These are phyloP conservation scores for Crossaster papposus DNA, from an alignment of 53 echinoderm and acorn worm species.

Conservation along the genomic window DNA sequence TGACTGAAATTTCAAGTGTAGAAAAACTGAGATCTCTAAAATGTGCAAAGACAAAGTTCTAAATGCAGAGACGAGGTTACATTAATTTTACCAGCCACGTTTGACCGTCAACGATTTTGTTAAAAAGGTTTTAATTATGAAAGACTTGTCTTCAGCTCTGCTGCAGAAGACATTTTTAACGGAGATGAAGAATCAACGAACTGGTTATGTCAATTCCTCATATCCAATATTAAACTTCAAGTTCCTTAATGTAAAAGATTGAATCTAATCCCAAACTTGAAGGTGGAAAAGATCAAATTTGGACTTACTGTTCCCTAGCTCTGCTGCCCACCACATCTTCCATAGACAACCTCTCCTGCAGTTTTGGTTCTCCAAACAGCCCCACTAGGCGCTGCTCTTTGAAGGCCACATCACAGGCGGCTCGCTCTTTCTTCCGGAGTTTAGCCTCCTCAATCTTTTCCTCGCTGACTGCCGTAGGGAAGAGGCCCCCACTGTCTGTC, in stretches of 20 bases:
- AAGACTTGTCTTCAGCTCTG: too few relatives aligned
- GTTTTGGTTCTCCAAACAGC: constrained; percentile 70
- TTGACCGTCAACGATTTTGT: too few relatives aligned
- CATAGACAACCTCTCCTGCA: constrained; percentile 66
- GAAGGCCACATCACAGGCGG: constrained; percentile 26
- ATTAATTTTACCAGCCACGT: too few relatives aligned
- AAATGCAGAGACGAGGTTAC: too few relatives aligned
- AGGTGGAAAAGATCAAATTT: neutral
- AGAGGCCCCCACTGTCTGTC: constrained; percentile 61
- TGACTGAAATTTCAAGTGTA: too few relatives aligned
- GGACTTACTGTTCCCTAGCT: constrained; percentile 89
- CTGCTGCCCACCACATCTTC: constrained; percentile 74
- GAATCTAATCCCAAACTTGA: neutral
- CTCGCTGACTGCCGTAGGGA: constrained; percentile 92
- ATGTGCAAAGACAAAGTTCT: neutral
- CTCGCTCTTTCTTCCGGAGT: constrained; percentile 57
- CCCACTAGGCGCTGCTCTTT: constrained; percentile 63
- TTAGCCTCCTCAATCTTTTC: constrained; percentile 98
- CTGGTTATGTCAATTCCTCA: too few relatives aligned
- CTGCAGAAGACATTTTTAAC: too few relatives aligned
- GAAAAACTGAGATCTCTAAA: neutral
- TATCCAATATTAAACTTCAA: too few relatives aligned
- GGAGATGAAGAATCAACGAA: too few relatives aligned
- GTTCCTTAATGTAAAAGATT: too few relatives aligned
- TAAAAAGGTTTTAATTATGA: too few relatives aligned